Conservation (phyloP, 2,797 vertebrate genomes). For the Artibeus jamaicensis region DNA sequence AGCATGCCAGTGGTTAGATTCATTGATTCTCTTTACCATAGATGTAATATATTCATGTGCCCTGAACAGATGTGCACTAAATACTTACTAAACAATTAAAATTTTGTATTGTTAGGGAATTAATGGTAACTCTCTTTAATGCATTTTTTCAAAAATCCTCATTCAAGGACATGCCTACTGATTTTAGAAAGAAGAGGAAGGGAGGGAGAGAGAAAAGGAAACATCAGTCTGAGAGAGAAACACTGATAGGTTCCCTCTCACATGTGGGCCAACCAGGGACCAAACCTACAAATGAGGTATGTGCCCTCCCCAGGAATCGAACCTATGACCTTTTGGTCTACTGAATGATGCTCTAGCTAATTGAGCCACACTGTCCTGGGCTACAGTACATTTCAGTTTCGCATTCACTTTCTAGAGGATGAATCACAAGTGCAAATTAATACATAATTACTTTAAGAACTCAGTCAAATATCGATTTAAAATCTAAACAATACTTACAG, state of each 20-base stretch:
- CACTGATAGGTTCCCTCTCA: too few relatives aligned
- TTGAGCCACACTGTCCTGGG: too few relatives aligned
- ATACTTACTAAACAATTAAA: not conserved
- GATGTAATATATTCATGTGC: not conserved
- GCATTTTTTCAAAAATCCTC: not conserved
- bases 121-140: not conserved
- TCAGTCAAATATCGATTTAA: not conserved
- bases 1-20: not conserved
- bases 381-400: not conserved
- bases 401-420: not conserved
- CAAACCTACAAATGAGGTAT: too few relatives aligned
- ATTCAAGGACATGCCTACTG: too few relatives aligned
- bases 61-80: slow-evolving; percentile 42
- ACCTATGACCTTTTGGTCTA: too few relatives aligned
- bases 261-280: too few relatives aligned
- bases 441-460: not conserved
- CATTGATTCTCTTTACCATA: not conserved
- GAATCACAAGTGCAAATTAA: not conserved
- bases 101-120: not conserved
- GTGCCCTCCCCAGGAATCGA: too few relatives aligned
- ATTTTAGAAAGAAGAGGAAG: too few relatives aligned
- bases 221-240: too few relatives aligned
- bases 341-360: too few relatives aligned
- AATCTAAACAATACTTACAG: not conserved
- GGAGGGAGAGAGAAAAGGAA: too few relatives aligned